phyloP scores from a whole-genome alignment of 2,797 vertebrate species.

The Psittacula derbiana region DNA sequence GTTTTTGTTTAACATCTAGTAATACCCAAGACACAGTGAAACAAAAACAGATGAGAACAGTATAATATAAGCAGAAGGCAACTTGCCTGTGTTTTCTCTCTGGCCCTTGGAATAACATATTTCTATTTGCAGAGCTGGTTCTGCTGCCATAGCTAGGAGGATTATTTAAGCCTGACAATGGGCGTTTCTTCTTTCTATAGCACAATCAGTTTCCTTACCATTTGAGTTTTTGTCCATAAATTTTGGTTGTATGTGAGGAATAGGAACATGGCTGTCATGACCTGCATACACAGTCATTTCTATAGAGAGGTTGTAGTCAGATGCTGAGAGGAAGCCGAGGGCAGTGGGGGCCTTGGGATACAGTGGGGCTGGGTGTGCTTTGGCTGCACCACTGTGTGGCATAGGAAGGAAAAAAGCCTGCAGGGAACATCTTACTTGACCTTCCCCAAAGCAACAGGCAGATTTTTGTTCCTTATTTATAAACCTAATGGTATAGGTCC shows the following conservation, averaged over 20 bases:
- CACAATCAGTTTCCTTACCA: not conserved
- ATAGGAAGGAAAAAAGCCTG: not conserved
- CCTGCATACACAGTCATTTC: not conserved
- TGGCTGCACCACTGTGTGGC: fast-evolving
- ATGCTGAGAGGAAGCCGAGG: not conserved
- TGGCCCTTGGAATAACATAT: not conserved
- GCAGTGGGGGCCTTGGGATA: fast-evolving
- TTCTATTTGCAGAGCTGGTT: not conserved
- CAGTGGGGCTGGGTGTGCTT: not conserved
- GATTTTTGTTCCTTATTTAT: not conserved
- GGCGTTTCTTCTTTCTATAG: not conserved
- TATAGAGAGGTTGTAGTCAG: not conserved
- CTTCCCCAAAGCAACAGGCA: not conserved
- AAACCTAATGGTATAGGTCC: not conserved
- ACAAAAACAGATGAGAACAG: not conserved
- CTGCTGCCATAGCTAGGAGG: not conserved
- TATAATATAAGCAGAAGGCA: not conserved
- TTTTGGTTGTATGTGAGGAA: not conserved
- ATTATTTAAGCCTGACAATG: not conserved
- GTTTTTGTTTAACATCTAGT: not conserved
- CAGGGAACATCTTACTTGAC: not conserved
- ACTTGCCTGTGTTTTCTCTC: not conserved
- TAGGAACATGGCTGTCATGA: not conserved
- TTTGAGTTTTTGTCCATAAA: not conserved
- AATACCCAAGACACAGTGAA: not conserved